Evolutionary conservation across 2,888 invertebrate species (phyloP), one percentile per base, ranked within the genome.

Genomic region (Drosophila parthenogenetica): DNA sequence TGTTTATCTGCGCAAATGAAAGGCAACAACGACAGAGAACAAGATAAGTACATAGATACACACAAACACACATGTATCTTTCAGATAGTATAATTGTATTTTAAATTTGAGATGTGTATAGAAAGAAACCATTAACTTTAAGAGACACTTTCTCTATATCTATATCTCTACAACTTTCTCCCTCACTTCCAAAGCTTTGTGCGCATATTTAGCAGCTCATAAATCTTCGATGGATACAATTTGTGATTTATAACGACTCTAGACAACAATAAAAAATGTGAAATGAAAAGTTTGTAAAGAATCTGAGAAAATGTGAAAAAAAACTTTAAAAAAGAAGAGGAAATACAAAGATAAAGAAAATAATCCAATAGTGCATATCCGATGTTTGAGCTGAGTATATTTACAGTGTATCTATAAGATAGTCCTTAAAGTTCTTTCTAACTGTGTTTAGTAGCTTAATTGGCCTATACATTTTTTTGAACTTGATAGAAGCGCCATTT

Each of bases 141-240:
- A 4, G 8, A 3, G 35, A 35, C 13, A 13, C 8, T 13, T 1
- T 45, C 8, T 8, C 10, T 4, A 14, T n/a, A 5, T 16, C 13
- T 4, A 3, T 13, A 5, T 29, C 11, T 7, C 32, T 48, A 25
- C 13, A 13, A 16, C 32, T 32, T 16, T 32, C 32, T 29, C 29
- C 1, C 22, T 22, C 22, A 22, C 35, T n/a, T 35, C 3, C 17
- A 5, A 5, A 57, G 54, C 60, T 62, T 68, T 48, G 50, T 49
- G 46, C 65, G 73, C 74, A 77, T 72, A 81, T 90, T 90, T 90
- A 85, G 76, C 90, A 91, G 87, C 88, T 81, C 90, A 89, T 90
- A 90, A 90, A 90, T 90, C 90, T 88, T 86, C 58, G 50, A 83
- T 78, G 87, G 85, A 73, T 83, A 69, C 64, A 79, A 53, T 72